phyloP scores from a whole-genome alignment of 1,140 invertebrate genomes.

The Apis laboriosa region DNA sequence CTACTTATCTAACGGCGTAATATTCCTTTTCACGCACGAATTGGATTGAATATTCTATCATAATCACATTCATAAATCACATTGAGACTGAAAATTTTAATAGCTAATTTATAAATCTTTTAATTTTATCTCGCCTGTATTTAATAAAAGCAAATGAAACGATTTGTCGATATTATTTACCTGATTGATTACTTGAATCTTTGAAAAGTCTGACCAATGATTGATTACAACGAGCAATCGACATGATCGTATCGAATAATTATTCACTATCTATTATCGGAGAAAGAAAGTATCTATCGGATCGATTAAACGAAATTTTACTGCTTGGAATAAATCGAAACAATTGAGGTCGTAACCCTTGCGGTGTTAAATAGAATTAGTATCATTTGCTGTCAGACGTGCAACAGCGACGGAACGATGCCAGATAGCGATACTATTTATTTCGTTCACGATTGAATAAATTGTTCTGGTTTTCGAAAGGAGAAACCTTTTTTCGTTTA shows the following conservation, averaged over 20 bases:
- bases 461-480: neutral
- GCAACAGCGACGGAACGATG: neutral
- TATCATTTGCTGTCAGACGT: constrained; percentile 7
- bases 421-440: neutral
- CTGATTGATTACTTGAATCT: neutral
- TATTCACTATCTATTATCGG: too few species aligned
- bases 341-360: constrained; percentile 3
- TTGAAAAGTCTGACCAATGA: neutral
- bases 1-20: too few species aligned
- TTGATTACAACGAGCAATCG: neutral
- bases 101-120: too few species aligned
- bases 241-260: neutral
- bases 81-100: too few species aligned
- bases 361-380: constrained; percentile 32
- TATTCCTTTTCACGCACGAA: too few species aligned
- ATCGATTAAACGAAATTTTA: neutral
- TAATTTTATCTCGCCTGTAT: too few species aligned
- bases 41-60: too few species aligned
- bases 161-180: neutral
- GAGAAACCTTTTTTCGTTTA: neutral
- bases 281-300: neutral
- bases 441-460: constrained; percentile 16
- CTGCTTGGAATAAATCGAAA: neutral
- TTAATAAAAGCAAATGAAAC: too few species aligned
- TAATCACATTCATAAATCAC: too few species aligned